These are phyloP conservation scores for Drosophila baimaii DNA, from an alignment of 1,140 invertebrate genomes.

Conservation along the genomic window DNA sequence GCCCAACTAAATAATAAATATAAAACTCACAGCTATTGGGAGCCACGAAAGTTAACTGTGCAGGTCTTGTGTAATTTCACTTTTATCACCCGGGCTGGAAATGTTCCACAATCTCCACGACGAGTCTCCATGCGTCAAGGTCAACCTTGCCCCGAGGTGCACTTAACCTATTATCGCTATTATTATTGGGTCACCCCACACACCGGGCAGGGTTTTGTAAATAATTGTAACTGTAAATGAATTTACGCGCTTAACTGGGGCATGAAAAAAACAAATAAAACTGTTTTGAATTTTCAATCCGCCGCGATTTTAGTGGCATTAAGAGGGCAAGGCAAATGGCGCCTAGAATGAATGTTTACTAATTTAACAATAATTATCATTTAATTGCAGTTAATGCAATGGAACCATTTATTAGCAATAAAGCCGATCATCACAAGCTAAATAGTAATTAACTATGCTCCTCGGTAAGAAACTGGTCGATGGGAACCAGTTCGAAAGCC, in stretches of 20 bases:
- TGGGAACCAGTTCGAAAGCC: constrained; percentile 64
- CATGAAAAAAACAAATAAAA: constrained; percentile 60
- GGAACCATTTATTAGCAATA: constrained; percentile 19
- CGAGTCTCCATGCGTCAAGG: constrained; percentile 42
- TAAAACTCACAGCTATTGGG: neutral
- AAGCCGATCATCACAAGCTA: constrained; percentile 34
- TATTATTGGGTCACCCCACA: constrained; percentile 34
- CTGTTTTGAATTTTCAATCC: constrained; percentile 29
- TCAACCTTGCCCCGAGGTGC: constrained; percentile 36
- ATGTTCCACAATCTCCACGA: constrained; percentile 3
- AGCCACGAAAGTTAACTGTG: neutral
- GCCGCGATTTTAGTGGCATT: neutral
- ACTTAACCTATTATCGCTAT: constrained; percentile 53
- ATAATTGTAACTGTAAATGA: constrained; percentile 32
- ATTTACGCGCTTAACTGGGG: constrained; percentile 58
- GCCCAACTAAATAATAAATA: constrained; percentile 55
- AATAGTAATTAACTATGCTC: constrained; percentile 23
- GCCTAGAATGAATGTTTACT: constrained; percentile 20
- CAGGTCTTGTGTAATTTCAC: constrained; percentile 49
- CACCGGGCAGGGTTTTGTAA: constrained; percentile 10
- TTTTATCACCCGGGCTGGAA: constrained; percentile 31
- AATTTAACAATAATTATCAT: constrained; percentile 30
- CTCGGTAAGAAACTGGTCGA: constrained; percentile 61
- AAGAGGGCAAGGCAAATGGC: constrained; percentile 26
- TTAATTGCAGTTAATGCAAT: constrained; percentile 30